Base-by-base conservation (phyloP, 2,888 invertebrate genomes). In the Chalcis sispes region DNA sequence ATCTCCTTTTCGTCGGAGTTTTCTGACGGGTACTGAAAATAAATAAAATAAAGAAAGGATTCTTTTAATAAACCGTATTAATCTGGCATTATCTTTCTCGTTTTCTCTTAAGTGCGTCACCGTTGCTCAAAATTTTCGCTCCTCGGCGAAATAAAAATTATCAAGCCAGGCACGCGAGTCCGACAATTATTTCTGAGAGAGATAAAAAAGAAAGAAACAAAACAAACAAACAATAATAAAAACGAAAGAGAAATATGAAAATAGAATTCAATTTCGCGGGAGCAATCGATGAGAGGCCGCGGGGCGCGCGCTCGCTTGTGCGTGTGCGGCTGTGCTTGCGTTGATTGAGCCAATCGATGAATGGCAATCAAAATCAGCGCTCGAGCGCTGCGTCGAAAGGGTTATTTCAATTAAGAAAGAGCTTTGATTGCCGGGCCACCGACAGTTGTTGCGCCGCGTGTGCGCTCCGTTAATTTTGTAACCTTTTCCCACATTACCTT, bases 381-480 rank as follows among this genome's bases (percentile, higher is more conserved):
- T n/a, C 23, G 0, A 2, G 10, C 40, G 54, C 54, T 42, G 42
- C 36, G 4, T n/a, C 62, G 56, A 62, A 75, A 56, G 50, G 27
- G 74, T 71, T 42, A 42, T 75, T 75, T 71, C 66, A 66, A 71
- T 75, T 75, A 75, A 75, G 66, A 36, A 75, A 52, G 15, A 20
- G 50, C 48, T 29, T 32, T 65, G 71, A 75, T 75, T 75, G 52
- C 52, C 7, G 15, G 20, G 23, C 20, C 25, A 7, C 36, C 50
- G 3, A 15, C 36, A 0, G 40, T 20, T 67, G 23, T 42, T 20
- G 27, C 27, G 13, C 40, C 62, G 8, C 46, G 46, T 20, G 20
- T 20, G 50, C 50, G 50, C 50, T 46, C n/a, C n/a, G 10, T 36
- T 36, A 10, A n/a, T n/a, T n/a, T n/a, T n/a, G n/a, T n/a, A n/a